phyloP scores from a whole-genome alignment of 2,888 invertebrate species.

The Hoplodrina ambigua region DNA sequence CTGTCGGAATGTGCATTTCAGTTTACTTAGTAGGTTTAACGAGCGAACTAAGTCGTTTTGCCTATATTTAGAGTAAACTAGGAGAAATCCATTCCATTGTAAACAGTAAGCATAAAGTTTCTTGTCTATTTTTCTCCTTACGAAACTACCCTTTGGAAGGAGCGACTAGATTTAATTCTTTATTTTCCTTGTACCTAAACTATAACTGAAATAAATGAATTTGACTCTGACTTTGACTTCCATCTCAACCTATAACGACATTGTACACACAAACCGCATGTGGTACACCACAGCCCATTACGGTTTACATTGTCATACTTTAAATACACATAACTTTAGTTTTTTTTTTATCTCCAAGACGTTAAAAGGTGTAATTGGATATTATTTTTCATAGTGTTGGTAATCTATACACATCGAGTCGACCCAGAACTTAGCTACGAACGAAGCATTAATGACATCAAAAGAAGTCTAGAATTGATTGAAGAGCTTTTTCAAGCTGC shows the following conservation, averaged over 20 bases:
- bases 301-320: slow-evolving; percentile 10
- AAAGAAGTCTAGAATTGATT: neutral
- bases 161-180: too few relatives aligned
- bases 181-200: too few relatives aligned
- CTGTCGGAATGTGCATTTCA: neutral
- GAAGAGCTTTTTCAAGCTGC: neutral
- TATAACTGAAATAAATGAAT: too few relatives aligned
- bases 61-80: slow-evolving; percentile 29
- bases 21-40: slow-evolving; percentile 7
- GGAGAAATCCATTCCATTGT: slow-evolving; percentile 4
- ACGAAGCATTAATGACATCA: too few relatives aligned
- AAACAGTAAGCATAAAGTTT: too few relatives aligned
- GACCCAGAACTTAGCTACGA: too few relatives aligned
- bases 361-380: neutral
- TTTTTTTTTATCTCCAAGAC: neutral
- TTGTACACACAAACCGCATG: slow-evolving; percentile 37
- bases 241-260: slow-evolving; percentile 23
- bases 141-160: too few relatives aligned
- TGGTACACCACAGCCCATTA: slow-evolving; percentile 25
- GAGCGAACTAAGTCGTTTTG: neutral
- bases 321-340: neutral
- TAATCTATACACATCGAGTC: too few relatives aligned
- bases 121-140: too few relatives aligned
- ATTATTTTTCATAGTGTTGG: too few relatives aligned
- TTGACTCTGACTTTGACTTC: neutral